Evolutionary conservation across 2,113 vertebrate genomes (phyloP).

Genomic region (Festucalex cinctus): DNA sequence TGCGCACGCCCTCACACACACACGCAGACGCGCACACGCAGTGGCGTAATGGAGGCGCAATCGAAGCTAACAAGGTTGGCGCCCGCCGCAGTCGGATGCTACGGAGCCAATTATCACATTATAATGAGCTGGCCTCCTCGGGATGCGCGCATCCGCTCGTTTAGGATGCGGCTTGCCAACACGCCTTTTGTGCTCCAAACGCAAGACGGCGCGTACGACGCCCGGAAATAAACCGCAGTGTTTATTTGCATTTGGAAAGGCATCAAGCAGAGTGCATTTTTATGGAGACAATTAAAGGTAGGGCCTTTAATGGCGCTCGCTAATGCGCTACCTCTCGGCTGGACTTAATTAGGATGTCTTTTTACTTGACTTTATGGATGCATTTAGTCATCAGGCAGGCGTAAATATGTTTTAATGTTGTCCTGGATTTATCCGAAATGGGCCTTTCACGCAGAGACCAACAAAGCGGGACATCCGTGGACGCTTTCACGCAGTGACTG

Average conservation of each 20-base stretch:
- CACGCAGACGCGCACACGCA: neutral
- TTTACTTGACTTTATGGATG: constrained; percentile 2
- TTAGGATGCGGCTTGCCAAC: constrained; percentile 35
- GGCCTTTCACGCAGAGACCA: neutral
- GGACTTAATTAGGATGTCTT: constrained; percentile 8
- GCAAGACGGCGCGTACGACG: constrained; percentile 12
- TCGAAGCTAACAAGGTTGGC: constrained; percentile 56
- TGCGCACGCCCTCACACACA: constrained; percentile 8
- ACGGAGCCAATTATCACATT: constrained; percentile 61
- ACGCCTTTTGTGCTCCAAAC: constrained; percentile 13
- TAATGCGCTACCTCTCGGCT: neutral
- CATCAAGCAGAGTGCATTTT: constrained; percentile 9
- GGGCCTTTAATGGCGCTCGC: neutral
- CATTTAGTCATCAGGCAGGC: neutral
- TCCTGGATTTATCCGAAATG: neutral
- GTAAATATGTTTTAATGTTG: neutral
- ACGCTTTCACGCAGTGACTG: neutral
- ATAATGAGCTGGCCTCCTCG: constrained; percentile 59
- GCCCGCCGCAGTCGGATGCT: constrained; percentile 52
- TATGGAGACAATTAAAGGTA: constrained; percentile 9
- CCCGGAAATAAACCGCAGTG: constrained; percentile 13
- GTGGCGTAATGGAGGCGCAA: constrained; percentile 29
- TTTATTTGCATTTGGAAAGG: constrained; percentile 21
- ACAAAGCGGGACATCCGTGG: neutral
- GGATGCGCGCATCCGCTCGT: constrained; percentile 48